Base-by-base conservation (phyloP, 92 coral and sea anemone genomes). In the Palythoa grandis region DNA sequence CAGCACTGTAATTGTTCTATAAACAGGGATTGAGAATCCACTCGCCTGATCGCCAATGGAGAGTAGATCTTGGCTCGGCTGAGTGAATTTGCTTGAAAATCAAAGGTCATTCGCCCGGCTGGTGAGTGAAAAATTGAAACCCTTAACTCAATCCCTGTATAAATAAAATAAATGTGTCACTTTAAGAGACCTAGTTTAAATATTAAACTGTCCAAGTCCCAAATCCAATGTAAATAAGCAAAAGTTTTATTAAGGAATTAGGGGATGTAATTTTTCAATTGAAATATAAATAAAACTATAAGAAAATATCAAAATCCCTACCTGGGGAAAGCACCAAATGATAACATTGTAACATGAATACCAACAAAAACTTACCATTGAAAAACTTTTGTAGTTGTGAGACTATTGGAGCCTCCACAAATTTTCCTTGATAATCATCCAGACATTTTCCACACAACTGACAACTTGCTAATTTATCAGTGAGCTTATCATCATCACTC, bases 381-480 rank as follows among this genome's bases (percentile, higher is more conserved):
- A 60, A 60, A 60, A 60, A 60, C 20, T 17, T 60, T 60, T 60
- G 67, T 60, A 60, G 67, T 60, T 15, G 67, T 60, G 67, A 67
- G 17, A 69, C 16, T 38, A 69, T 11, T 69, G 74, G 74, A 22
- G 74, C 74, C 40, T 69, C 74, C 29, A 69, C 74, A 69, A 69
- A 69, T 69, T 72, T 48, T 74, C 24, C 78, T 73, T 24, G 78
- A 52, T 73, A 11, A 73, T 73, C 25, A n/a, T 47, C 78, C 78
- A 73, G 57, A 73, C 57, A 47, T 73, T 73, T 73, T n/a, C 78
- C 78, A 73, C 78, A 73, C 14, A 73, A 40, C 53, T 14, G 78
- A 11, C 78, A 73, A 73, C 57, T 73, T 73, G 78, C 78, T 73
- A 40, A 52, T 15, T 73, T 17, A 40, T 73, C 78, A 47, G 78